phyloP scores from a whole-genome alignment of 2,888 invertebrate species.

The Notodonta ziczac region DNA sequence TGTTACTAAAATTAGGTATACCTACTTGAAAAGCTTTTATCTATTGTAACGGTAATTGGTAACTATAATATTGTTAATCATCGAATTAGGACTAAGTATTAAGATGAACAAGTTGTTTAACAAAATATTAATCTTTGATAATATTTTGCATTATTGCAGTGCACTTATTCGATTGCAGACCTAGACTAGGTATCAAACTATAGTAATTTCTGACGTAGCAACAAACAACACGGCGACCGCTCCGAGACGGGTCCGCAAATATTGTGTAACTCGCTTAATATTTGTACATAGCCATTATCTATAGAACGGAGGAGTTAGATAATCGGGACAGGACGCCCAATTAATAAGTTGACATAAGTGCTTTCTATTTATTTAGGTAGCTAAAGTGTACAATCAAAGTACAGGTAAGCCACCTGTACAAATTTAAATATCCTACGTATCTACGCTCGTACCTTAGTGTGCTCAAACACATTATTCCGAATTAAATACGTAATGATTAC shows the following conservation, averaged over 20 bases:
- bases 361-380: slow-evolving; percentile 39
- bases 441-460: slow-evolving; percentile 6
- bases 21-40: too few species aligned
- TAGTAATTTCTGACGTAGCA: slow-evolving; percentile 10
- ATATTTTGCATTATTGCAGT: not conserved
- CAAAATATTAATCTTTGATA: not conserved
- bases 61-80: too few species aligned
- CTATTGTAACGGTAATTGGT: too few species aligned
- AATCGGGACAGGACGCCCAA: slow-evolving; percentile 27
- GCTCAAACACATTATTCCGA: not conserved
- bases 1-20: too few species aligned
- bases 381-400: slow-evolving; percentile 31
- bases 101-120: too few species aligned
- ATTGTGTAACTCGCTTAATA: slow-evolving; percentile 38
- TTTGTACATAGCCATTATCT: slow-evolving; percentile 31
- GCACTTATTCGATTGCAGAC: not conserved
- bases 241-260: slow-evolving; percentile 18
- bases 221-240: slow-evolving; percentile 3
- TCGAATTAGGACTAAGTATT: too few species aligned
- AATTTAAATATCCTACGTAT: slow-evolving; percentile 32
- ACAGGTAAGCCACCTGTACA: slow-evolving; percentile 42
- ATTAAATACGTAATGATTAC: slow-evolving; percentile 2
- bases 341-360: slow-evolving; percentile 35
- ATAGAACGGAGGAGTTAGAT: slow-evolving; percentile 35
- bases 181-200: slow-evolving; percentile 15